Base-by-base conservation (phyloP, 30 jellyfish, hydroid and myxozoan species). In the Sanderia malayensis region DNA sequence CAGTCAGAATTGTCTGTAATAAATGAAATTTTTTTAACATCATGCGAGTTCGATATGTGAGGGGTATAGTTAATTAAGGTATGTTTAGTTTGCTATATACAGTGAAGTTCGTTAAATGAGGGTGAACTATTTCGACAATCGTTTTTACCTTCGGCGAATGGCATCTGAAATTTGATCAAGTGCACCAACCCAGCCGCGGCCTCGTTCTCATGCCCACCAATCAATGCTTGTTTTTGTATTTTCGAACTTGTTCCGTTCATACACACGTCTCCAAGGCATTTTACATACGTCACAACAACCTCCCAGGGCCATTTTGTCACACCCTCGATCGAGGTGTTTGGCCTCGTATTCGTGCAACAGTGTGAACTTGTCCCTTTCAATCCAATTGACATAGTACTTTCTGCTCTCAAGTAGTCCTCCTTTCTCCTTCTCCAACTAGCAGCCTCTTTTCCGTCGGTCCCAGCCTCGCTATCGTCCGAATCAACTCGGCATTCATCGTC, bases 241-340 rank as follows among this genome's bases (percentile, higher is more conserved):
- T 27, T 37, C 21, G 86, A 74, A 0, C 60, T 58, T 72, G 28
- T 58, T 22, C 86, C 86, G 60, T 74, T 59, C 41, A 59, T 64
- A 26, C 86, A 74, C 7, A 74, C 41, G 32, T 74, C 86, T 31
- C 77, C 86, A 46, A 74, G 45, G 57, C 86, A 37, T 24, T 60
- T 74, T n/a, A 62, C 86, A 46, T 58, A 74, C 20, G 86, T 24
- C 18, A 74, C 86, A 1, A 60, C 49, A 15, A 74, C 77, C 47
- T 74, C 86, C 86, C 86, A 74, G 24, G 86, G 86, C 86, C 86
- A 74, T 53, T 33, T 71, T 73, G 74, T 73, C 46, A 46, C 60
- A 10, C 77, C 57, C 57, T 28, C 46, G 53, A 34, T 46, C 17
- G 68, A 34, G 19, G 86, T 58, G 44, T 74, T 74, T 20, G 86